phyloP scores from a whole-genome alignment of 2,113 vertebrate species.

The Atrichornis clamosus region DNA sequence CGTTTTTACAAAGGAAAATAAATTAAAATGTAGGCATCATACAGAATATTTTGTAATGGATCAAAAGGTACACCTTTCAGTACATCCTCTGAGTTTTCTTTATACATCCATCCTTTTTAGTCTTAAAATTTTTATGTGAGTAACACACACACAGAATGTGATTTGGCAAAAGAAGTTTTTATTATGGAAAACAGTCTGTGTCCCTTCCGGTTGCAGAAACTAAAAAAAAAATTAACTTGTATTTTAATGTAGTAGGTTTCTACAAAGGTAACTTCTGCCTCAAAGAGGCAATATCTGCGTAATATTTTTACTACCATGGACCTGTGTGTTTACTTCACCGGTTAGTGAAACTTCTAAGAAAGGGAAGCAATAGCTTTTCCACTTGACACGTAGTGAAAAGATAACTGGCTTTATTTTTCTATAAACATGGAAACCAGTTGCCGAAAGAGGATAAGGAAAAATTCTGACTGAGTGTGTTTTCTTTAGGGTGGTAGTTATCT shows the following conservation, averaged over 20 bases:
- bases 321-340: not conserved
- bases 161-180: not conserved
- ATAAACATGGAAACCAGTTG: not conserved
- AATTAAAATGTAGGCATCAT: not conserved
- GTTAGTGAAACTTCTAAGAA: not conserved
- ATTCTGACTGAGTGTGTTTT: not conserved
- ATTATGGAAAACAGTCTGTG: not conserved
- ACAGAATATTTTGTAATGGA: not conserved
- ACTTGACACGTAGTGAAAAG: not conserved
- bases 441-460: not conserved
- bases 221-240: not conserved
- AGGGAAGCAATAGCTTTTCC: not conserved
- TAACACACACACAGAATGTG: not conserved
- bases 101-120: not conserved
- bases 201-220: not conserved
- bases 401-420: conserved; percentile 10
- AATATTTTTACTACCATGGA: not conserved
- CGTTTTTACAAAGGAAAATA: not conserved
- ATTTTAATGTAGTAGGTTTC: not conserved
- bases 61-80: not conserved
- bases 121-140: not conserved
- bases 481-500: conserved; percentile 7
- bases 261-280: not conserved
- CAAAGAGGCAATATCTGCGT: not conserved
- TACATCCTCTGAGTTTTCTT: not conserved